phyloP scores from a whole-genome alignment of 2,797 vertebrate species.

The Gymnodraco acuticeps region DNA sequence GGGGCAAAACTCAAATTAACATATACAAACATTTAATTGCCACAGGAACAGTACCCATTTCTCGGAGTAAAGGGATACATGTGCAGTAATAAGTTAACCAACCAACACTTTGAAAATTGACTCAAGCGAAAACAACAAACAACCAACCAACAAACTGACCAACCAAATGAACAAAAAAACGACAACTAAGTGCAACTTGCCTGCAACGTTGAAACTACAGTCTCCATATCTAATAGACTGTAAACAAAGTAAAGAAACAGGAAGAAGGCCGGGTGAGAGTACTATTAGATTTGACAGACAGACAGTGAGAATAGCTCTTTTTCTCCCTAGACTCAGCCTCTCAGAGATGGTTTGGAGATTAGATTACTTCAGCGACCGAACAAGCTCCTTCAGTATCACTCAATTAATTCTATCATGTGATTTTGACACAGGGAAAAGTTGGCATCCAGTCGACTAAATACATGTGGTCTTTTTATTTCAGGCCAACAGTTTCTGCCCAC shows the following conservation, averaged over 20 bases:
- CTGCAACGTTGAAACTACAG: not conserved
- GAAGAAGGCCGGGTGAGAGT: constrained; percentile 31
- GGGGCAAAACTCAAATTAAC: not conserved
- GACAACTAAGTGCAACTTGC: not conserved
- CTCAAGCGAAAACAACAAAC: too few species aligned
- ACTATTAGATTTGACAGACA: constrained; percentile 37
- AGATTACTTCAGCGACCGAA: constrained; percentile 41
- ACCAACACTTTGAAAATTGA: too few species aligned
- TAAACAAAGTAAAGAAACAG: constrained; percentile 40
- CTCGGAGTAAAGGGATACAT: too few species aligned
- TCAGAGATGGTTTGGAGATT: constrained; percentile 42
- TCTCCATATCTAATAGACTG: not conserved
- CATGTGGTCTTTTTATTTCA: constrained; percentile 1
- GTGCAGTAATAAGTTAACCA: too few species aligned
- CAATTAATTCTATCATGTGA: constrained; percentile 16
- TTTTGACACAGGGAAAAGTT: not conserved
- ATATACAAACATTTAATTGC: constrained; percentile 1
- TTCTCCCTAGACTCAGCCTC: constrained; percentile 39
- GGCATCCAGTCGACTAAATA: not conserved
- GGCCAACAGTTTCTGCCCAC: not conserved
- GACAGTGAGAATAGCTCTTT: constrained; percentile 24
- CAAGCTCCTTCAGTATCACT: constrained; percentile 26
- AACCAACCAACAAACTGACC: not conserved
- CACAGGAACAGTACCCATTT: not conserved
- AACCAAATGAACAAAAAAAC: not conserved